Evolutionary conservation across 2,113 vertebrate genomes (phyloP).

Genomic region (Gallinago undulata): DNA sequence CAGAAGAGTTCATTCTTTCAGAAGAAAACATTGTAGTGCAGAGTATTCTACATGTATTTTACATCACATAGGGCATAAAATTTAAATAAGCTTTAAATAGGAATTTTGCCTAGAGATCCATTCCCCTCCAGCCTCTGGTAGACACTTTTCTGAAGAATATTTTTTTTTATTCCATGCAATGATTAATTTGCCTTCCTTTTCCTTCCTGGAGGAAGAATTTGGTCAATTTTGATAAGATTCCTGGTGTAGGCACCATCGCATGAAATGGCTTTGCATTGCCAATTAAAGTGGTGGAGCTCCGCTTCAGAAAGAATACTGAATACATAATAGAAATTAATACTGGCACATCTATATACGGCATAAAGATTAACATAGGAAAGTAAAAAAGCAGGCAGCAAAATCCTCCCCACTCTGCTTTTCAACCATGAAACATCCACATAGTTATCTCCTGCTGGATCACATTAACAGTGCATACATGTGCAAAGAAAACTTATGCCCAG

Average conservation of each 20-base stretch:
- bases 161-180: not conserved
- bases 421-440: not conserved
- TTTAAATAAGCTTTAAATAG: slow-evolving; percentile 2
- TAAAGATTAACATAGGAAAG: not conserved
- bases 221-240: not conserved
- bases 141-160: not conserved
- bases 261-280: not conserved
- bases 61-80: not conserved
- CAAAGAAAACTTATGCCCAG: not conserved
- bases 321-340: not conserved
- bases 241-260: not conserved
- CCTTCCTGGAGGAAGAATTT: not conserved
- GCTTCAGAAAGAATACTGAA: not conserved
- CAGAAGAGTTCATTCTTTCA: not conserved
- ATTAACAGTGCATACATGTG: not conserved
- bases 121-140: not conserved
- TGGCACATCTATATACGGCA: not conserved
- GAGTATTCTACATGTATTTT: not conserved
- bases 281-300: not conserved
- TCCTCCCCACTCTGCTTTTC: not conserved
- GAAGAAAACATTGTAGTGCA: not conserved
- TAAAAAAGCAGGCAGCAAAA: not conserved
- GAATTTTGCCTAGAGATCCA: slow-evolving; percentile 28
- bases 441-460: not conserved
- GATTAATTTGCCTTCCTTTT: not conserved